Conservation (phyloP, 2,113 vertebrate species). For the Lampris incognitus region DNA sequence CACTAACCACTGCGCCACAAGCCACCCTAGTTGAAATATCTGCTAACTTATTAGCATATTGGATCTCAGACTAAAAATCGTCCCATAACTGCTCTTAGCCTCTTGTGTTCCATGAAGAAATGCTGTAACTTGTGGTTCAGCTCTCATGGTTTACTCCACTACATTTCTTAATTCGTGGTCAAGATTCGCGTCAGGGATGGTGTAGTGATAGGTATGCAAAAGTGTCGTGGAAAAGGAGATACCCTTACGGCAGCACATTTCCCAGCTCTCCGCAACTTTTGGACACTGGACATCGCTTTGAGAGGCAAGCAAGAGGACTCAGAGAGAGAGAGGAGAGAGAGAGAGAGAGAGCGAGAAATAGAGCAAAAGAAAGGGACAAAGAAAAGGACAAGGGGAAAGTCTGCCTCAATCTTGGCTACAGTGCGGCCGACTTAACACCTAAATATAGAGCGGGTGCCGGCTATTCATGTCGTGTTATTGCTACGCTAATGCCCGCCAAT, state of each 20-base stretch:
- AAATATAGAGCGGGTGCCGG: conserved; percentile 74
- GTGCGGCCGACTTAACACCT: conserved; percentile 71
- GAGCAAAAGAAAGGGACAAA: conserved; percentile 32
- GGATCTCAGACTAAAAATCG: no score
- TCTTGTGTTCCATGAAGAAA: no score
- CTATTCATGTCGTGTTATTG: conserved; percentile 80
- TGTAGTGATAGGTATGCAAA: conserved; percentile 65
- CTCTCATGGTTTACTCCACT: no score
- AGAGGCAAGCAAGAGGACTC: conserved; percentile 37
- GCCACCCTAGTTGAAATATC: no score
- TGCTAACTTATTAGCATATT: no score
- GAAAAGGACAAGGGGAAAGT: conserved; percentile 43
- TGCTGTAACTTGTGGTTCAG: no score
- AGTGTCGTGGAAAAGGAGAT: conserved; percentile 65
- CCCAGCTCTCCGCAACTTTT: conserved; percentile 58
- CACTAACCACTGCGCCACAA: no score
- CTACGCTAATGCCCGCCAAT: conserved; percentile 78
- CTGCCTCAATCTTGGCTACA: conserved; percentile 60
- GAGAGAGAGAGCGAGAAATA: conserved; percentile 25
- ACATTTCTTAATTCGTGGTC: no score
- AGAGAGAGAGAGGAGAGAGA: conserved; percentile 22
- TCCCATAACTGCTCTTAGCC: no score
- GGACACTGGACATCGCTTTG: conserved; percentile 52
- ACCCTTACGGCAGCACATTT: conserved; percentile 46
- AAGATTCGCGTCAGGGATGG: conserved; percentile 42